Percentiles rank a stretch among this genome's conserved stretches.
phyloP scores from a whole-genome alignment of 2,797 vertebrate species.

The Phaenicophaeus curvirostris region DNA sequence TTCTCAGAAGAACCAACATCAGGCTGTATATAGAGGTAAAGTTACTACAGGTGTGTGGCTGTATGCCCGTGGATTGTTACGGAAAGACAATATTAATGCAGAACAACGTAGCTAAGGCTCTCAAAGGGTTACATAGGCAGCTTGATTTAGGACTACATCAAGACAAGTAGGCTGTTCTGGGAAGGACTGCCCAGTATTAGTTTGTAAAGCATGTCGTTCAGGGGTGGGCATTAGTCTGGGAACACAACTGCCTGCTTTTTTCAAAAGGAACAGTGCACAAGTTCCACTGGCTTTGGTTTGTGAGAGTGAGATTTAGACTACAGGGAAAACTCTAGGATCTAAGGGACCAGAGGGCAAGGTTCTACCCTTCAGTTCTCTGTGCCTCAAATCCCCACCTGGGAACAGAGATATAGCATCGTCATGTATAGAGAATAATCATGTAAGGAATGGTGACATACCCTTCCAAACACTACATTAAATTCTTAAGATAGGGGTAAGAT shows the following conservation, averaged over 20 bases:
- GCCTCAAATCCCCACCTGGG: not conserved
- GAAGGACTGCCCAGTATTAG: not conserved
- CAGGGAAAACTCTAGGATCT: not conserved
- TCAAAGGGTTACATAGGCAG: not conserved
- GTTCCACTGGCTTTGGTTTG: not conserved
- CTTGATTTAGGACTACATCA: not conserved
- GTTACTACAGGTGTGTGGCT: not conserved
- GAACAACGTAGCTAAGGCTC: not conserved
- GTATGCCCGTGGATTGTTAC: not conserved
- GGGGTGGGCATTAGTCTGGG: fast-evolving
- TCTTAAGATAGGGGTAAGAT: not conserved
- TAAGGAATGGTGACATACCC: not conserved
- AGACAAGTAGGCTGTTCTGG: not conserved
- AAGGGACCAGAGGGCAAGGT: not conserved
- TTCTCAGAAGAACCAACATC: not conserved
- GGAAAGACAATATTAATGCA: not conserved
- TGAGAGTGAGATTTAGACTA: not conserved
- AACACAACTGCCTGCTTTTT: not conserved
- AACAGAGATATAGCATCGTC: not conserved
- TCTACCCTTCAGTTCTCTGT: not conserved
- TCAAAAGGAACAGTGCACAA: not conserved
- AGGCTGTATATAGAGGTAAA: not conserved
- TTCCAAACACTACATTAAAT: not conserved
- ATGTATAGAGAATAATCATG: not conserved
- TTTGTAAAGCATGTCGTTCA: not conserved